Conservation (phyloP, 2,113 vertebrate species). For the Electrona antarctica region DNA sequence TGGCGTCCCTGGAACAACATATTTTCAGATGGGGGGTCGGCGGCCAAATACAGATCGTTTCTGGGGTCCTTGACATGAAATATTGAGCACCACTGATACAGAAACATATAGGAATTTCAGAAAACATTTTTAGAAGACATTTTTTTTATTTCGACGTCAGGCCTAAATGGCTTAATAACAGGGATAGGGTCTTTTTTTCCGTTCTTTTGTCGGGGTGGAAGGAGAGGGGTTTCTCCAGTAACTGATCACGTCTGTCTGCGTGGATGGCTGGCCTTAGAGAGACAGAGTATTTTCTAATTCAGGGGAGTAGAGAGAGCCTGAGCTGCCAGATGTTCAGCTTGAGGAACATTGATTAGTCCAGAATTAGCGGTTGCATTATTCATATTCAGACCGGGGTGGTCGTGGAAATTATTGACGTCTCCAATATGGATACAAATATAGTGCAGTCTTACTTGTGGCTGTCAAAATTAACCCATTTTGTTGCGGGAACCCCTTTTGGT, state of each 20-base stretch:
- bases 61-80: too few relatives aligned
- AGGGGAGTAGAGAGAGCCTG: conserved; percentile 75
- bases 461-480: too few relatives aligned
- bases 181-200: conserved; percentile 78
- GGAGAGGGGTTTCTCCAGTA: conserved; percentile 51
- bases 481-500: too few relatives aligned
- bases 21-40: too few relatives aligned
- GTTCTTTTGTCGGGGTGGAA: conserved; percentile 75
- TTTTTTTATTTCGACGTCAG: too few relatives aligned
- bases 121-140: too few relatives aligned
- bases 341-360: conserved; percentile 80
- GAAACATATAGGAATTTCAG: too few relatives aligned
- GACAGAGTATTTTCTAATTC: conserved; percentile 71
- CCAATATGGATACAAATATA: conserved; percentile 76
- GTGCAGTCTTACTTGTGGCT: conserved; percentile 59
- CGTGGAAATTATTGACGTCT: conserved; percentile 78
- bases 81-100: too few relatives aligned
- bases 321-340: conserved; percentile 79
- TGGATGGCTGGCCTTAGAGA: conserved; percentile 51
- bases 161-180: too few relatives aligned
- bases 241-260: conserved; percentile 72
- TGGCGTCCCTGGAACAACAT: too few relatives aligned
- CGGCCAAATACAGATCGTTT: too few relatives aligned
- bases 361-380: conserved; percentile 78
- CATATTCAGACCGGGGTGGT: conserved; percentile 76